Conservation (phyloP, 2,888 invertebrate genomes). For the Hanleya hanleyi region DNA sequence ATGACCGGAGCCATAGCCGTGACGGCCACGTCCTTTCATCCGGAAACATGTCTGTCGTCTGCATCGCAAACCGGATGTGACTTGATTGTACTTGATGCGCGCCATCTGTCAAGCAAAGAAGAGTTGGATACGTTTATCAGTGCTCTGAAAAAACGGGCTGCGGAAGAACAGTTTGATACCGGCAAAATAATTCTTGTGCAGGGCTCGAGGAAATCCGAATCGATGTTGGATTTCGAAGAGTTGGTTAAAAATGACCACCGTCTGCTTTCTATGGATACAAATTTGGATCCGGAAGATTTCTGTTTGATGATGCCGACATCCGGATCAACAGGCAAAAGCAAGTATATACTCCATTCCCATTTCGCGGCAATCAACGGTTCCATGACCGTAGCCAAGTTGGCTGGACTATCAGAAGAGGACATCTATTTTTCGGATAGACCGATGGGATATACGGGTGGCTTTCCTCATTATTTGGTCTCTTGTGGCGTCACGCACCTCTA, state of each 20-base stretch:
- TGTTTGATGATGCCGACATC: slow-evolving; percentile 6
- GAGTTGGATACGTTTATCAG: no score
- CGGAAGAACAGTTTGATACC: no score
- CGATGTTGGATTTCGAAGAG: background rate
- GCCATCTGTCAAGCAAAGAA: background rate
- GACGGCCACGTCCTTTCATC: background rate
- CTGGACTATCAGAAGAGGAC: background rate
- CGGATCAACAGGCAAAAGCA: slow-evolving; percentile 13
- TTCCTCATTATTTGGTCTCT: background rate
- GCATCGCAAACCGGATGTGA: background rate
- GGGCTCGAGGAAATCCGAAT: background rate
- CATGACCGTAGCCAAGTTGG: background rate
- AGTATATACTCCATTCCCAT: slow-evolving; percentile 11
- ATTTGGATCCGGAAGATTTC: slow-evolving; percentile 2
- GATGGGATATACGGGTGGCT: slow-evolving; percentile 7
- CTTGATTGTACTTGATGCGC: background rate
- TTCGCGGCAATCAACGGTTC: slow-evolving; percentile 5
- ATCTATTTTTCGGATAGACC: slow-evolving; percentile 13
- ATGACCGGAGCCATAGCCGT: slow-evolving; percentile 12
- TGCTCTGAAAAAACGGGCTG: no score
- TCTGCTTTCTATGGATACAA: background rate
- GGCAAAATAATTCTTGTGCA: background rate
- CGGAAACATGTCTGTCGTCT: background rate
- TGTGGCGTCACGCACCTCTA: background rate
- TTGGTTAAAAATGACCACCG: background rate